phyloP scores from a whole-genome alignment of 92 coral and sea anemone genomes.

The Siderastrea siderea region DNA sequence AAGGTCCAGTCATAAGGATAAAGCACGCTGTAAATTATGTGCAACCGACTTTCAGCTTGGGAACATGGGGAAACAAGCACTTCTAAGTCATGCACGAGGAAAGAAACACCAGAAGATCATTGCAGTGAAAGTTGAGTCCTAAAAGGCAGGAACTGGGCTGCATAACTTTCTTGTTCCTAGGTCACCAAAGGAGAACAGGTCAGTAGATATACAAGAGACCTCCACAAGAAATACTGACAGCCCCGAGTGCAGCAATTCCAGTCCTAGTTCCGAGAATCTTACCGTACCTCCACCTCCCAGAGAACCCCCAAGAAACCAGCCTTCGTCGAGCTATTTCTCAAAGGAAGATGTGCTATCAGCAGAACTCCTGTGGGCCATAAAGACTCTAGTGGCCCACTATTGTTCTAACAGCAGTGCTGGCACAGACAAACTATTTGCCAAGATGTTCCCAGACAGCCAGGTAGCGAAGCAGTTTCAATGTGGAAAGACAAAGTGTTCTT shows the following conservation, averaged over 20 bases:
- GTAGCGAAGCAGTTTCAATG: constrained; percentile 62
- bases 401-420: constrained; percentile 56
- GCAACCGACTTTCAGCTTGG: constrained; percentile 54
- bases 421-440: constrained; percentile 57
- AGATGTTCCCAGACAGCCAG: constrained; percentile 69
- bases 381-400: constrained; percentile 50
- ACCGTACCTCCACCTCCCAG: constrained; percentile 63
- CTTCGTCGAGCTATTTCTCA: constrained; percentile 54
- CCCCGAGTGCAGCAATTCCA: constrained; percentile 55
- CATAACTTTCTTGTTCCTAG: constrained; percentile 52
- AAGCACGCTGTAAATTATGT: constrained; percentile 56
- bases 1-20: constrained; percentile 47
- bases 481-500: constrained; percentile 64
- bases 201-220: constrained; percentile 59
- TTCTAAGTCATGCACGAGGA: constrained; percentile 55
- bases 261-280: constrained; percentile 70
- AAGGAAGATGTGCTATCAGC: constrained; percentile 54
- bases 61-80: constrained; percentile 68
- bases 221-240: constrained; percentile 60
- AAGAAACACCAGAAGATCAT: constrained; percentile 43
- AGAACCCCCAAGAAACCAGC: constrained; percentile 68
- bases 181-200: constrained; percentile 59
- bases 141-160: constrained; percentile 62
- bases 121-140: constrained; percentile 49
- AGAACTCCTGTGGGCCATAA: constrained; percentile 65